A percentile compares a stretch with the other conserved stretches of the same genome.
Conservation (phyloP, 2,888 invertebrate genomes). For the Liodrosophila aerea region DNA sequence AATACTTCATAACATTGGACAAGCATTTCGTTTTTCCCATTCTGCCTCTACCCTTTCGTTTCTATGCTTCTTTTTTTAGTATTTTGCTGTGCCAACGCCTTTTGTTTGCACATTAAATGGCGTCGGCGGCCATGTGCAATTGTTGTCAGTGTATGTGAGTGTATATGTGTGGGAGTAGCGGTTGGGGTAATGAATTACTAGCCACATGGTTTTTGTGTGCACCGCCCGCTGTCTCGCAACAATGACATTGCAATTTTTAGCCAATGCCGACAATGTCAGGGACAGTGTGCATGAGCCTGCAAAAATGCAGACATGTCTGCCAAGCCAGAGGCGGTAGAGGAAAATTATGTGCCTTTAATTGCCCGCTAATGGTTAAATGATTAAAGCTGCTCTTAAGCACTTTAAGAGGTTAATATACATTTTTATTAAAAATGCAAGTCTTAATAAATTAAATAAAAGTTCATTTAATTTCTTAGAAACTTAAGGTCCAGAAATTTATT, state of each 20-base stretch:
- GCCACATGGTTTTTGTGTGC: slow-evolving; percentile 60
- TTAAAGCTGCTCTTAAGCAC: too few relatives aligned
- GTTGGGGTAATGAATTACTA: slow-evolving; percentile 73
- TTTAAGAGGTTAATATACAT: too few relatives aligned
- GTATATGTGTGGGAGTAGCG: slow-evolving; percentile 33
- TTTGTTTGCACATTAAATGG: slow-evolving; percentile 74
- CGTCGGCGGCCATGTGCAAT: slow-evolving; percentile 27
- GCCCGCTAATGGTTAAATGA: slow-evolving; percentile 45
- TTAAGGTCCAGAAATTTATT: too few relatives aligned
- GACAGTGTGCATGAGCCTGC: slow-evolving; percentile 18
- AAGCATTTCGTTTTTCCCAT: slow-evolving; percentile 24
- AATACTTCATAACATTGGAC: slow-evolving; percentile 71
- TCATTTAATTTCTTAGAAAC: too few relatives aligned
- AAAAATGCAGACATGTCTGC: slow-evolving; percentile 48
- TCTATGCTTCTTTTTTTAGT: slow-evolving; percentile 64
- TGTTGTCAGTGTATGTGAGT: slow-evolving; percentile 14
- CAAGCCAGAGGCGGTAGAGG: slow-evolving; percentile 18
- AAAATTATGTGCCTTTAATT: slow-evolving; percentile 60
- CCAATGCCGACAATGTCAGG: slow-evolving; percentile 53
- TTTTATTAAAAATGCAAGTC: too few relatives aligned
- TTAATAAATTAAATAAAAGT: too few relatives aligned
- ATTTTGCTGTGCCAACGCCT: slow-evolving; percentile 52
- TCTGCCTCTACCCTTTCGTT: neutral
- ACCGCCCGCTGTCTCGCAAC: slow-evolving; percentile 60
- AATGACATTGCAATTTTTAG: slow-evolving; percentile 67